Evolutionary conservation across 1,140 invertebrate genomes (phyloP).

Genomic region (Pararge aegeria): DNA sequence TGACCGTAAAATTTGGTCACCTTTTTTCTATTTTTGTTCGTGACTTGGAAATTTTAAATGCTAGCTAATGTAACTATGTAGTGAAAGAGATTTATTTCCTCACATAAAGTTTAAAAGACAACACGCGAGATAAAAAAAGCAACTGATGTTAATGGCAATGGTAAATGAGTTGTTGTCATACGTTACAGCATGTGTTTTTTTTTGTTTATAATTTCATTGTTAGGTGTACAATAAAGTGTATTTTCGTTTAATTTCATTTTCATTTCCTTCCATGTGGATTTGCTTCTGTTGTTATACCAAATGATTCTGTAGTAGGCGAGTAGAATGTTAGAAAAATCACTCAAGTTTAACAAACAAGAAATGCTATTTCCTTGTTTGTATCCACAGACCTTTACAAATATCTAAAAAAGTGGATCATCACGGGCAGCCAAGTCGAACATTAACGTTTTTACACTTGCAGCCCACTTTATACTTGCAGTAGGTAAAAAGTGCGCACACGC

Average conservation of each 20-base stretch:
- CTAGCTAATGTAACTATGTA: background rate
- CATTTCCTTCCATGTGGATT: no score
- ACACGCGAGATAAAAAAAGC: background rate
- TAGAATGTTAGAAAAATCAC: background rate
- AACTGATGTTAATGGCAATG: background rate
- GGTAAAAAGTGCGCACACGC: background rate
- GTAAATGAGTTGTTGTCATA: no score
- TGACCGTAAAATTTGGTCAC: conserved; percentile 19
- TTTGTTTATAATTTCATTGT: no score
- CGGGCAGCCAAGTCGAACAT: conserved; percentile 20
- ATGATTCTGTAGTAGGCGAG: background rate
- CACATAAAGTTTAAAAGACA: background rate
- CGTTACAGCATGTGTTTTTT: no score
- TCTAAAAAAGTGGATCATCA: conserved; percentile 17
- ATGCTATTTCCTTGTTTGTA: conserved; percentile 12
- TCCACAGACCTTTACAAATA: conserved; percentile 22
- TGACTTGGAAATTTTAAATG: conserved; percentile 12
- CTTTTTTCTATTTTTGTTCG: conserved; percentile 18
- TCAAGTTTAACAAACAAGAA: conserved; percentile 6
- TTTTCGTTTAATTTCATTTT: no score
- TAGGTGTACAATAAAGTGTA: no score
- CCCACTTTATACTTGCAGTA: conserved; percentile 6
- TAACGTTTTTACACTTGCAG: conserved; percentile 19
- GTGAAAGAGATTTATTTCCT: background rate
- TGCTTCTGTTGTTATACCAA: background rate